Evolutionary conservation across 2,888 invertebrate genomes (phyloP).

Genomic region (Cephus spinipes): DNA sequence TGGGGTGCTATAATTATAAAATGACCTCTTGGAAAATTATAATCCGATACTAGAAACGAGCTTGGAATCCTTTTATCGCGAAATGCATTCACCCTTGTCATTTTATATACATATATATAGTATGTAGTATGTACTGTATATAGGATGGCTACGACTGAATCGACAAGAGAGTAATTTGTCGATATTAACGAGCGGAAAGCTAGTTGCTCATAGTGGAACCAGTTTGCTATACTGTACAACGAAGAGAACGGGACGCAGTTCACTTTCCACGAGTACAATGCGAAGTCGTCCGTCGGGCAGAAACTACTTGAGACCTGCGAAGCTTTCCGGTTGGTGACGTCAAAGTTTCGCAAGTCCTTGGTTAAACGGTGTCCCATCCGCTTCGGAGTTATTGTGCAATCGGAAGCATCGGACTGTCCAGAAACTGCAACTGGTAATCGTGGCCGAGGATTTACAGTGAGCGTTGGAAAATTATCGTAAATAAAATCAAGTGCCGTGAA

Average conservation of each 20-base stretch:
- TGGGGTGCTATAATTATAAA: neutral
- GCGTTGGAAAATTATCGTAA: too few relatives aligned
- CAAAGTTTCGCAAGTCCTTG: neutral
- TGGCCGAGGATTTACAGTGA: too few relatives aligned
- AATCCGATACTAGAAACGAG: neutral
- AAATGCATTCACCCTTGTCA: neutral
- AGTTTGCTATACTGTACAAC: neutral
- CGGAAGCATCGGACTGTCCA: neutral
- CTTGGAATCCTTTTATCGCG: neutral
- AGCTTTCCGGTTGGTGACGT: neutral
- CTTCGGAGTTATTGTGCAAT: neutral
- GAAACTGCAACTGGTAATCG: neutral
- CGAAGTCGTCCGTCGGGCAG: neutral
- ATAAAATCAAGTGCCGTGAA: too few relatives aligned
- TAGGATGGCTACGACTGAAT: neutral
- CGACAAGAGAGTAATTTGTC: neutral
- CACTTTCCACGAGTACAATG: neutral
- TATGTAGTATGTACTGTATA: neutral
- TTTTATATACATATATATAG: neutral
- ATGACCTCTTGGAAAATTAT: neutral
- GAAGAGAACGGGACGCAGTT: neutral
- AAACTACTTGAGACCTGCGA: neutral
- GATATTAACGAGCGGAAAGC: neutral
- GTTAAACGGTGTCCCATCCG: neutral
- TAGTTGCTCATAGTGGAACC: neutral